These are phyloP conservation scores for Rhinatrema bivittatum DNA, from an alignment of 2,797 vertebrate species.

Conservation along the genomic window DNA sequence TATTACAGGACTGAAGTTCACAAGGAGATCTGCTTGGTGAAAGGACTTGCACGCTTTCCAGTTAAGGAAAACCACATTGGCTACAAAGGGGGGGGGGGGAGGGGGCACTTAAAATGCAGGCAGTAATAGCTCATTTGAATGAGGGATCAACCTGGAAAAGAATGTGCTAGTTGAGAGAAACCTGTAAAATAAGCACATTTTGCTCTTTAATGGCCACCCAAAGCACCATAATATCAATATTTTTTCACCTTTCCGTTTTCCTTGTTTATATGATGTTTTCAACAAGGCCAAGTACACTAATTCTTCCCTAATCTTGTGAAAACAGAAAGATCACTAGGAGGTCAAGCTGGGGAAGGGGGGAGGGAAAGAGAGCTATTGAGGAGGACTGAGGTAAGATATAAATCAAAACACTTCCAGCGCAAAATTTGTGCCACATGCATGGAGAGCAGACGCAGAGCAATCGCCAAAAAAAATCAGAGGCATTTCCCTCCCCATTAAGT, in stretches of 20 bases:
- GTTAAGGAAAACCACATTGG: too few species aligned
- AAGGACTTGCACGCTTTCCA: too few species aligned
- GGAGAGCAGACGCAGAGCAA: constrained; percentile 7
- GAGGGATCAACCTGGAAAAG: too few species aligned
- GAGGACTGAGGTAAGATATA: constrained; percentile 24
- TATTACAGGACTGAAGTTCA: too few species aligned
- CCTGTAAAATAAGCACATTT: too few species aligned
- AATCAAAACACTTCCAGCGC: constrained; percentile 29
- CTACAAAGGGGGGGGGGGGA: too few species aligned
- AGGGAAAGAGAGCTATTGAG: constrained; percentile 11
- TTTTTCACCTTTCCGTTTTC: not conserved
- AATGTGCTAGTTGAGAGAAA: too few species aligned
- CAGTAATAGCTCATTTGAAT: too few species aligned
- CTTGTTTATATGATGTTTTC: constrained; percentile 9
- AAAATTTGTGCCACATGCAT: not conserved
- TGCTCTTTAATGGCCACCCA: not conserved
- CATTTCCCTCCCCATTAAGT: constrained; percentile 9
- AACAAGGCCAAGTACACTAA: constrained; percentile 7
- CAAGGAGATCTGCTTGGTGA: too few species aligned
- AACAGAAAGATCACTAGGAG: constrained; percentile 5
- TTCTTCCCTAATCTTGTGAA: not conserved
- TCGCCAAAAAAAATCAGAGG: constrained; percentile 17
- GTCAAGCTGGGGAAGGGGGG: not conserved
- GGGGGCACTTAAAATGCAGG: too few species aligned
- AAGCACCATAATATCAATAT: not conserved